Base-by-base conservation (phyloP, 2,888 invertebrate genomes). In the Cinara cedri region DNA sequence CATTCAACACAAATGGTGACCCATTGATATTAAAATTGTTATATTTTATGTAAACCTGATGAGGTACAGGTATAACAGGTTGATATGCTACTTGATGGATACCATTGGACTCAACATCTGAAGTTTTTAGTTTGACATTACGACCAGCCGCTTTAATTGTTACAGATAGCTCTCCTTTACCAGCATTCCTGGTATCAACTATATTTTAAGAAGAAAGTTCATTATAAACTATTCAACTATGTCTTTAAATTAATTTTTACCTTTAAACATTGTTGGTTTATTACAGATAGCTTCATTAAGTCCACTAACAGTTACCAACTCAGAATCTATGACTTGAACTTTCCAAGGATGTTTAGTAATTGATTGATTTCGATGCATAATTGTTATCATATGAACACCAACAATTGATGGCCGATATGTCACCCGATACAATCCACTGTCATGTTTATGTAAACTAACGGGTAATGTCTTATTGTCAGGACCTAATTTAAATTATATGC, bases 61-160 rank as follows among this genome's bases (percentile, higher is more conserved):
- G 97, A 2, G 95, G 93, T 26, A 96, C 94, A 1, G 95, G 93
- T 55, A 93, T 88, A 0, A 92, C 90, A 0, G 97, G 97, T 85
- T 95, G 94, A 87, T 96, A 97, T 81, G 93, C 91, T 44, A 94
- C 91, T 86, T 94, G 93, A 87, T 93, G 93, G 75, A 93, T 87
- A 44, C 92, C 91, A 83, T 91, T 91, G 60, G 89, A 87, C 65
- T 90, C 89, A 81, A 89, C 89, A 80, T 93, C 90, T 24, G 93
- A 88, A 82, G 96, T 90, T 82, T 93, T 90, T 85, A 95, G 93
- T 34, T 94, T 93, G 6, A 96, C 94, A 82, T 92, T 91, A 46
- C 90, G 89, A 3, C 93, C 92, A 42, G 93, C 95, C 83, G 95
- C 93, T 81, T 91, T 90, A 26, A 97, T 93, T 63, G 90, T 88